A percentile compares a stretch with the other conserved stretches of the same genome.
phyloP scores from a whole-genome alignment of 2,113 vertebrate genomes.

The Erythrolamprus reginae region DNA sequence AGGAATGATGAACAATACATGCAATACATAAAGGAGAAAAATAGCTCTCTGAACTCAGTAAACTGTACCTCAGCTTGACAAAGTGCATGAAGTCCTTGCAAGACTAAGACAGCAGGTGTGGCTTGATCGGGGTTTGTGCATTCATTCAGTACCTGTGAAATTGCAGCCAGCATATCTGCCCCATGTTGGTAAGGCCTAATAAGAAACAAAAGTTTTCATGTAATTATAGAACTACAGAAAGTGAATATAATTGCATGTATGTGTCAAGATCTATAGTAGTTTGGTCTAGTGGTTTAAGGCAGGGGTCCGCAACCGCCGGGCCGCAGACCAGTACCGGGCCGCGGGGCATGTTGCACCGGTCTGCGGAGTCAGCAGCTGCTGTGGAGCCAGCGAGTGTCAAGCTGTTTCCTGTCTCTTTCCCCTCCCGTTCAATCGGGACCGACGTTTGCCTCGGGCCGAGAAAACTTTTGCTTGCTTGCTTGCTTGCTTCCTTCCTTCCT shows the following conservation, averaged over 20 bases:
- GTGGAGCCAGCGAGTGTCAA: too few species aligned
- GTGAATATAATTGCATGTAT: not conserved
- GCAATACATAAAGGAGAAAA: not conserved
- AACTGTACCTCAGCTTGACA: conserved; percentile 85
- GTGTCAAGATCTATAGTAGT: not conserved
- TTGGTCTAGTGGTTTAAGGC: not conserved
- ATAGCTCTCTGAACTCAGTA: not conserved
- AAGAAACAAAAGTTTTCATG: not conserved
- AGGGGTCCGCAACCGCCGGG: too few species aligned
- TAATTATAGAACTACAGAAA: not conserved
- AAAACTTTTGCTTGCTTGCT: too few species aligned
- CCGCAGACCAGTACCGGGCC: too few species aligned
- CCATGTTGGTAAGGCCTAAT: conserved; percentile 92
- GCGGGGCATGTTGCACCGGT: too few species aligned
- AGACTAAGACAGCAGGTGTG: conserved; percentile 80
- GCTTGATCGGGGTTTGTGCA: conserved; percentile 83
- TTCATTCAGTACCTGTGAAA: conserved; percentile 81
- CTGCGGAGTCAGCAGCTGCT: too few species aligned
- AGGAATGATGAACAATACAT: not conserved
- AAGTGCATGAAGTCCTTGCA: conserved; percentile 88
- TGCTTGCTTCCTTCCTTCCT: too few species aligned
- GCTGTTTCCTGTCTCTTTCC: too few species aligned
- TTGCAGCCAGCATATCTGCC: conserved; percentile 91
- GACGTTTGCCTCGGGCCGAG: too few species aligned
- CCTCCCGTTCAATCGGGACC: too few species aligned